Percentiles rank a stretch among this genome's conserved stretches.
Conservation (phyloP, 2,888 invertebrate species). For the Rapana venosa region DNA sequence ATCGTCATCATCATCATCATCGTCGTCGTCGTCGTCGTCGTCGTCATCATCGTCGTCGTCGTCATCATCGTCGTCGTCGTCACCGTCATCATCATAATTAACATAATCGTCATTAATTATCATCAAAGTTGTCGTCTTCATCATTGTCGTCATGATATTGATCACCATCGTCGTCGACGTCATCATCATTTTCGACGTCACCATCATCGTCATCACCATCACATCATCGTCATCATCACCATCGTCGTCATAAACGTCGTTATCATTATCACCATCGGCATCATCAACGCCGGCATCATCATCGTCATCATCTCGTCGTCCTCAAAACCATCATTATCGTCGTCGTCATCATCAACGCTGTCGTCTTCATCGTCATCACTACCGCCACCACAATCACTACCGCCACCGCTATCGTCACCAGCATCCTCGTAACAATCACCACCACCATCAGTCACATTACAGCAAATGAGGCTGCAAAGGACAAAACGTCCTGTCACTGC, state of each 20-base stretch:
- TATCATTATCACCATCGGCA: not conserved
- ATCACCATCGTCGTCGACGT: not conserved
- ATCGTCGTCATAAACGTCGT: not conserved
- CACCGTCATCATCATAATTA: constrained; percentile 2
- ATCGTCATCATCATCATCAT: not conserved
- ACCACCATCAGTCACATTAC: too few species aligned
- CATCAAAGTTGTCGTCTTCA: not conserved
- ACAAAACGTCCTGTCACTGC: too few species aligned
- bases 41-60: not conserved
- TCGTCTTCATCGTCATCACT: not conserved
- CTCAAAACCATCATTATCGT: too few species aligned
- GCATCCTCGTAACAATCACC: not conserved
- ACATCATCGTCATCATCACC: not conserved
- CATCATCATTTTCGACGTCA: not conserved
- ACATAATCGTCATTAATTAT: not conserved
- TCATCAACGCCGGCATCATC: too few species aligned
- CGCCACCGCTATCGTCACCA: not conserved
- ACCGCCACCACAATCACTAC: not conserved
- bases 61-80: not conserved
- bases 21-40: not conserved
- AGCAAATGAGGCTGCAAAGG: too few species aligned
- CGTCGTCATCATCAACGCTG: too few species aligned
- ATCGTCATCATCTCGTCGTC: too few species aligned
- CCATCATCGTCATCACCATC: not conserved
- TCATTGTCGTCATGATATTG: not conserved